These are phyloP conservation scores for Poecilia wingei DNA, from an alignment of 2,797 vertebrate species.

Conservation along the genomic window DNA sequence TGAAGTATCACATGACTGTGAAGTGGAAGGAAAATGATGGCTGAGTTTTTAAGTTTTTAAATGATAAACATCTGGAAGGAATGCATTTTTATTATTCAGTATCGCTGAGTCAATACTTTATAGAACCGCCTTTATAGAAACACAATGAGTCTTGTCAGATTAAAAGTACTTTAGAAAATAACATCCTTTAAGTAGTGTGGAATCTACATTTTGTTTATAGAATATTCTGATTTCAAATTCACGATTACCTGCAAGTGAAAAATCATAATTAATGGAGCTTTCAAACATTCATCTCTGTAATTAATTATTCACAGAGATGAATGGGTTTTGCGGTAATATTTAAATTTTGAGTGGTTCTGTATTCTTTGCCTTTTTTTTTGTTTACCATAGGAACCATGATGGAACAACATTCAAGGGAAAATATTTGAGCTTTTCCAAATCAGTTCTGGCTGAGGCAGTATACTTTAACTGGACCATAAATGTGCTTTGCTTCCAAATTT, in stretches of 20 bases:
- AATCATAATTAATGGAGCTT: neutral
- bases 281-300: neutral
- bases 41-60: too few relatives aligned
- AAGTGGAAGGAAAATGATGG: neutral
- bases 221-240: neutral
- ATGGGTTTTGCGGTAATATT: neutral
- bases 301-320: neutral
- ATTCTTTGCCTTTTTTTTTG: neutral
- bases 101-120: neutral
- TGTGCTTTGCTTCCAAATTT: neutral
- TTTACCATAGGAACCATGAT: neutral
- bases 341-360: neutral
- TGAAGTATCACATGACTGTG: neutral
- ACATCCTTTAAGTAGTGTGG: neutral
- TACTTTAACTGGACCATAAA: neutral
- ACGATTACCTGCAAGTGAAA: neutral
- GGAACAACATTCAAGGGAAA: neutral
- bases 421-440: neutral
- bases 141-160: neutral
- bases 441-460: neutral
- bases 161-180: neutral
- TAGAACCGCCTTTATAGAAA: neutral
- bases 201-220: neutral
- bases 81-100: neutral
- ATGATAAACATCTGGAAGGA: neutral